Base-by-base conservation (phyloP, 2,113 vertebrate genomes). In the Edolisoma coerulescens region DNA sequence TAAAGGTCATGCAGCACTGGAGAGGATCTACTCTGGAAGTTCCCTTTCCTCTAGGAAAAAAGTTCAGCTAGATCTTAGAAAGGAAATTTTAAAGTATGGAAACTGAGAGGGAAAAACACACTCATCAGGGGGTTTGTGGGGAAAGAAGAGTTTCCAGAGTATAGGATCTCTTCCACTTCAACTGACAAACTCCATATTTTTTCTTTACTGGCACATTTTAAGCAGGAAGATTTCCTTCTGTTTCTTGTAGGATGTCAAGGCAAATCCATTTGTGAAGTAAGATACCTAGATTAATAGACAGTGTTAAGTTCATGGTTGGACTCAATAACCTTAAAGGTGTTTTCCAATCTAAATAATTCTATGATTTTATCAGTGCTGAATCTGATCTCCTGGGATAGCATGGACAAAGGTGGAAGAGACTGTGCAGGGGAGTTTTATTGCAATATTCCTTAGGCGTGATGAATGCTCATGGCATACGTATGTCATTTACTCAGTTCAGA, bases 271-370 rank as follows among this genome's bases (percentile, higher is more conserved):
- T 75, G 22, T 50, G 44, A 59, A 39, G 41, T 64, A 73, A 91
- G 13, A 53, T 60, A 42, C 15, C 10, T 67, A 39, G 13, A n/a
- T 61, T 49, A 77, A 42, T 54, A 16, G 23, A 32, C 30, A 76
- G 14, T 32, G n/a, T 53, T 68, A 45, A 52, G 24, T 41, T 76
- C 10, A 19, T 0, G 0, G n/a, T 32, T 47, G n/a, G 13, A 83
- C n/a, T 41, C 11, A 16, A 45, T 22, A 5, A 83, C 35, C 47
- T 32, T 32, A 41, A 75, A 54, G 8, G 24, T 6, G 7, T 76
- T 68, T 83, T 54, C n/a, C 35, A 61, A 61, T 45, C 14, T 47
- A 47, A 76, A 61, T 19, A 21, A 76, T 54, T 61, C 21, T 42
- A 3, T 61, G 5, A 28, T 74, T 90, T 82, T 84, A 42, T 65